Evolutionary conservation across 2,797 vertebrate species (phyloP).

Genomic region (Smutsia temminckii): DNA sequence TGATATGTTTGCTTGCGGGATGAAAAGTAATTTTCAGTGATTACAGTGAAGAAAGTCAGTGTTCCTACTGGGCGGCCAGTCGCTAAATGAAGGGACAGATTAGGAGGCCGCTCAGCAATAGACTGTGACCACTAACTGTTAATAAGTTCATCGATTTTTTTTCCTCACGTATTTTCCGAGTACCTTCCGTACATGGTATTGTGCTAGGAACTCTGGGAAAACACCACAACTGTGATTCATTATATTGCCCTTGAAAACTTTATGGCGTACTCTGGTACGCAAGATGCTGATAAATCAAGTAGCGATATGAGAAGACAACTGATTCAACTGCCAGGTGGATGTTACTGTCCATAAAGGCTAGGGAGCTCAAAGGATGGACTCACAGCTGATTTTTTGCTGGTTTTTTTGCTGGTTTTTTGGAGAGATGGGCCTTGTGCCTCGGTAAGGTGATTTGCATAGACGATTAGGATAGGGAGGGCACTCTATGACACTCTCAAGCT

Average conservation of each 20-base stretch:
- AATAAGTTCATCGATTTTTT: constrained; percentile 21
- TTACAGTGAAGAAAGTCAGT: neutral
- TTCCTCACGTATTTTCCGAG: neutral
- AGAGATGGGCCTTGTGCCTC: neutral
- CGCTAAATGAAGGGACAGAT: neutral
- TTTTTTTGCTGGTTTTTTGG: neutral
- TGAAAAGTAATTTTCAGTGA: constrained; percentile 13
- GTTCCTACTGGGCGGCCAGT: neutral
- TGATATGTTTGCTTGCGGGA: neutral
- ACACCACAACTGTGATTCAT: neutral
- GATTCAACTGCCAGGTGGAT: neutral
- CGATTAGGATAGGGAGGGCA: neutral
- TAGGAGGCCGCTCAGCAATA: neutral
- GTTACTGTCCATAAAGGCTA: neutral
- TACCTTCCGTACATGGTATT: neutral
- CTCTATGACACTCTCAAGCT: neutral
- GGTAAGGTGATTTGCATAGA: neutral
- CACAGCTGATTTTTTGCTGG: neutral
- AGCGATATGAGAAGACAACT: neutral
- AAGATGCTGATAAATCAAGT: neutral
- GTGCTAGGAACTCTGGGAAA: neutral
- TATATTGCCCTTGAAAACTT: neutral
- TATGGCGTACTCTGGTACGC: neutral
- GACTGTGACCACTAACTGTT: neutral
- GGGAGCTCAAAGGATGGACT: neutral